These are phyloP conservation scores for Heliconius erato DNA, from an alignment of 2,888 invertebrate genomes.

Conservation along the genomic window DNA sequence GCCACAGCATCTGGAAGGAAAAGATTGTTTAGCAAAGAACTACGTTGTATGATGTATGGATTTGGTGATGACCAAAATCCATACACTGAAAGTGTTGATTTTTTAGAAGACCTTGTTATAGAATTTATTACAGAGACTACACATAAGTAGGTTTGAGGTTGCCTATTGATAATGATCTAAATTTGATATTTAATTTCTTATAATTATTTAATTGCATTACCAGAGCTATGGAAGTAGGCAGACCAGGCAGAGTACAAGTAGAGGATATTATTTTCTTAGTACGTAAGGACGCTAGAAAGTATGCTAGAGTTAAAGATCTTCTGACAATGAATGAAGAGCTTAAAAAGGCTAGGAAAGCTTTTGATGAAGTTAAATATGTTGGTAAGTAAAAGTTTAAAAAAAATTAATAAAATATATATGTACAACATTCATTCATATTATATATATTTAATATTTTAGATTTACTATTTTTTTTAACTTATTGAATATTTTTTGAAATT, in stretches of 20 bases:
- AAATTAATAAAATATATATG: neutral
- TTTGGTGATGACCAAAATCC: slow-evolving; percentile 99
- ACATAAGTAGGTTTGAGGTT: slow-evolving; percentile 77
- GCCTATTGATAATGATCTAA: neutral
- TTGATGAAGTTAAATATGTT: slow-evolving; percentile 99
- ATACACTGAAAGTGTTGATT: slow-evolving; percentile 99
- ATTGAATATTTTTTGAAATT: neutral
- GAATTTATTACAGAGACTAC: slow-evolving; percentile 99
- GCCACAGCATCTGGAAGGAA: slow-evolving; percentile 91
- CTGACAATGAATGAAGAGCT: slow-evolving; percentile 99
- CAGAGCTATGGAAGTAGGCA: slow-evolving; percentile 98
- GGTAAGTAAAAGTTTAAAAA: slow-evolving; percentile 83
- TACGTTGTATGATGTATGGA: slow-evolving; percentile 99
- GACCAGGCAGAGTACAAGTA: slow-evolving; percentile 98
- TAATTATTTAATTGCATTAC: neutral
- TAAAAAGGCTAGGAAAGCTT: slow-evolving; percentile 99
- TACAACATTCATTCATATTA: neutral
- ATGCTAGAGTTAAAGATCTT: slow-evolving; percentile 98
- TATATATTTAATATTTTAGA: neutral
- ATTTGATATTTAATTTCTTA: neutral
- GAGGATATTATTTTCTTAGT: slow-evolving; percentile 99
- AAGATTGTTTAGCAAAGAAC: slow-evolving; percentile 95
- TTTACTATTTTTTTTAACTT: neutral
- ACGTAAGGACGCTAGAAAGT: slow-evolving; percentile 97
- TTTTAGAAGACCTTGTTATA: slow-evolving; percentile 98